Conservation (phyloP, 1,140 invertebrate genomes). For the Bombyx mandarina region DNA sequence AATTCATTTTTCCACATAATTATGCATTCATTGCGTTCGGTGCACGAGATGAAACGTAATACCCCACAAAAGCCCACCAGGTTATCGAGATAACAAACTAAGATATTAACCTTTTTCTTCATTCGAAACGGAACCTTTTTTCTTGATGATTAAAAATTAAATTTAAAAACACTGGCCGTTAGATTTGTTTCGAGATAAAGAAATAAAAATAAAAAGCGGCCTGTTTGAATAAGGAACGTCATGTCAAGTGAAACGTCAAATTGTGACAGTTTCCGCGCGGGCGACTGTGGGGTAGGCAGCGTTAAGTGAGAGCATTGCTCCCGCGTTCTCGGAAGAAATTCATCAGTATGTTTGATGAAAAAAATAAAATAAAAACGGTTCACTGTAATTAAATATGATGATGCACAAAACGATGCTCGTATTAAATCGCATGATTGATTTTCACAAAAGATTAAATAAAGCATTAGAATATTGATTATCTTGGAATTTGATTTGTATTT, state of each 20-base stretch:
- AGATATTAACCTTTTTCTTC: constrained; percentile 42
- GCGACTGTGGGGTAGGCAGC: constrained; percentile 25
- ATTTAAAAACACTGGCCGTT: constrained; percentile 28
- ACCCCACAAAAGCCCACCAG: constrained; percentile 39
- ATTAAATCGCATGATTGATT: constrained; percentile 4
- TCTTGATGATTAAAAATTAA: constrained; percentile 31
- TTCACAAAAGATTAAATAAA: too few relatives aligned
- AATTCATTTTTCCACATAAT: constrained; percentile 59
- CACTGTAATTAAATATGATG: constrained; percentile 30
- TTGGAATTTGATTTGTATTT: too few relatives aligned
- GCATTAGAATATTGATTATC: too few relatives aligned
- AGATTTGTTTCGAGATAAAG: constrained; percentile 55
- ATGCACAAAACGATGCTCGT: constrained; percentile 21
- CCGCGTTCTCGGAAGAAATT: constrained; percentile 49
- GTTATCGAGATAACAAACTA: constrained; percentile 51
- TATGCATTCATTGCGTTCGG: constrained; percentile 64
- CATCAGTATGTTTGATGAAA: constrained; percentile 26
- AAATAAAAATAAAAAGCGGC: constrained; percentile 58
- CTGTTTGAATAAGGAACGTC: constrained; percentile 62
- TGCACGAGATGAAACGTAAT: constrained; percentile 57
- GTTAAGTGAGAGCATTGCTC: constrained; percentile 30
- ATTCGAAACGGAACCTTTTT: constrained; percentile 42
- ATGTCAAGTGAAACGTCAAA: constrained; percentile 66
- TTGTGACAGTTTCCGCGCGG: constrained; percentile 66
- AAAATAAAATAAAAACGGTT: neutral